Evolutionary conservation across 2,888 invertebrate species (phyloP).

Genomic region (Tanypteryx hageni): DNA sequence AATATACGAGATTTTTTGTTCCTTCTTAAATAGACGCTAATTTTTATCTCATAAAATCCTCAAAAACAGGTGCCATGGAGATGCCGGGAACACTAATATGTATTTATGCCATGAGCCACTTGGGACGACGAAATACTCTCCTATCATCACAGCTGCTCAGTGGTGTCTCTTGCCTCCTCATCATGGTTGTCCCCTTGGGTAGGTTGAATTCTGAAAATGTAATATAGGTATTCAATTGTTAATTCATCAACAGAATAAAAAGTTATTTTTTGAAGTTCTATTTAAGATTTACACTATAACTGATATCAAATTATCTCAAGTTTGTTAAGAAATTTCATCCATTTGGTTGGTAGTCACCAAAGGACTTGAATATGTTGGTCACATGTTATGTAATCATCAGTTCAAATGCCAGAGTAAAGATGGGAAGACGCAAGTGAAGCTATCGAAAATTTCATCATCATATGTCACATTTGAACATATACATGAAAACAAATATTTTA

Average conservation of each 20-base stretch:
- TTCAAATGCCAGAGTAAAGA: background rate
- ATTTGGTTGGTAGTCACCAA: background rate
- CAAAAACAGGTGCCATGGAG: constrained; percentile 7
- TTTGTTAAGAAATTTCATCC: background rate
- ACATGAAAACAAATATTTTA: too few relatives aligned
- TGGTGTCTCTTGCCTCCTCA: constrained; percentile 38
- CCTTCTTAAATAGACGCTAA: background rate
- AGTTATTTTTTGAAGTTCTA: background rate
- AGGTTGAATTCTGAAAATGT: background rate
- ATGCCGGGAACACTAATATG: constrained; percentile 38
- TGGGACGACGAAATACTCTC: background rate
- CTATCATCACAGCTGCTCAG: constrained; percentile 34
- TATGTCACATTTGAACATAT: too few relatives aligned
- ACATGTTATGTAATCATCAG: background rate
- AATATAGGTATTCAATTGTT: background rate
- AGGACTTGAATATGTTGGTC: background rate
- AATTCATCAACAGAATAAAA: background rate
- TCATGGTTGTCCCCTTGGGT: constrained; percentile 8
- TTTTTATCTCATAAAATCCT: constrained; percentile 12
- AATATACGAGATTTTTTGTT: constrained; percentile 35
- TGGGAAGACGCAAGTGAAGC: background rate
- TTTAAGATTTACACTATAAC: background rate
- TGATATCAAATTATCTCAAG: background rate
- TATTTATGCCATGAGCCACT: constrained; percentile 29
- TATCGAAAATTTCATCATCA: background rate